Percentiles rank a stretch among this genome's conserved stretches.
phyloP scores from a whole-genome alignment of 2,888 invertebrate genomes.

The Euplagia quadripunctaria region DNA sequence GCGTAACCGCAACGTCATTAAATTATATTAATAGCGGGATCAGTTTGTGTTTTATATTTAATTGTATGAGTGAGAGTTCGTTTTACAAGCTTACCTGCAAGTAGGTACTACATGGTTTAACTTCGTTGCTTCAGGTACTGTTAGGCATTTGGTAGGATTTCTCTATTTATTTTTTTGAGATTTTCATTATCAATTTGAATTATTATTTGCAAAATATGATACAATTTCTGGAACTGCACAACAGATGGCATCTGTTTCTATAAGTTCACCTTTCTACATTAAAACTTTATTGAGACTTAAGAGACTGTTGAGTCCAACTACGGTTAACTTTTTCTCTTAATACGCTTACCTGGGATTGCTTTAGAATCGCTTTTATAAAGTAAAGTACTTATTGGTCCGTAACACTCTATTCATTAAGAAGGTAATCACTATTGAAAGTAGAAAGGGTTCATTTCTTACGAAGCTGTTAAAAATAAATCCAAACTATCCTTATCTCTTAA shows the following conservation, averaged over 20 bases:
- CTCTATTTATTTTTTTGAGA: no score
- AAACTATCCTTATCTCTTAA: not conserved
- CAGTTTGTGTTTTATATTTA: no score
- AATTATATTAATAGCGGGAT: no score
- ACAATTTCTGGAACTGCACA: no score
- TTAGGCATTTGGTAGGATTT: no score
- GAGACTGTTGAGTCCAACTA: not conserved
- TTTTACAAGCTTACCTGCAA: no score
- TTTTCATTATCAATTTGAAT: no score
- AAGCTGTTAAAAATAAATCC: not conserved
- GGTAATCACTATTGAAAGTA: not conserved
- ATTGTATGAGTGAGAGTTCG: no score
- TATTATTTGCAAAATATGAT: no score
- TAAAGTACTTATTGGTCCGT: not conserved
- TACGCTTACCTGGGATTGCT: not conserved
- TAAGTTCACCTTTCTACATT: not conserved
- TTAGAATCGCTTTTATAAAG: not conserved
- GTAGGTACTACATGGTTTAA: no score
- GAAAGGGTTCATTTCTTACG: not conserved
- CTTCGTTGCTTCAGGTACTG: no score
- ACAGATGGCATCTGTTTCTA: not conserved
- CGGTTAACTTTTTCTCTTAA: not conserved
- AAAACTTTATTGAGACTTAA: not conserved
- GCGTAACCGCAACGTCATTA: no score
- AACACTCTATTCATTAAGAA: not conserved